Base-by-base conservation (phyloP, 2,113 vertebrate genomes). In the Dolichallabes microphthalmus region DNA sequence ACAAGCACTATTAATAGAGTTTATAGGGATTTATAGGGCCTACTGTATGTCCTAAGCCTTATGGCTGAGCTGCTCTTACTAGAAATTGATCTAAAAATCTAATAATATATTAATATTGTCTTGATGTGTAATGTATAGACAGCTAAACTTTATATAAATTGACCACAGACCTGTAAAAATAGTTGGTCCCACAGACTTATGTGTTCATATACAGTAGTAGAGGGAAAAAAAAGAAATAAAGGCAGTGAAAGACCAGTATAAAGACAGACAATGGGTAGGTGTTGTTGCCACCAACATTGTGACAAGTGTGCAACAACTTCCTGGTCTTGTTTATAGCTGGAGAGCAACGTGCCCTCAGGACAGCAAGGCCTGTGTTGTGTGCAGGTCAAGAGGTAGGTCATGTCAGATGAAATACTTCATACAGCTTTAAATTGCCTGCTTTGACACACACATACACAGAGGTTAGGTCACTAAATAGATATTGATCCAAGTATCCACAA, bases 391-490 rank as follows among this genome's bases (percentile, higher is more conserved):
- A 93, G 93, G 90, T 87, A 90, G 73, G 22, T 76, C 86, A 4
- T 88, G 86, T 82, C 82, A 83, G 91, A 93, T 92, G 90, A 93
- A 92, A 93, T 89, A 91, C 90, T 94, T 92, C 90, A 92, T 90
- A 89, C 89, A 85, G 90, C 86, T 87, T 91, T 91, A 90, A 87
- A 92, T 92, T 90, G 92, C 90, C 88, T 89, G 90, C 89, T 91
- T 87, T 87, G 90, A 91, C 89, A 87, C 87, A 89, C 86, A 90
- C 80, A 91, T 87, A 88, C 86, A 89, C 76, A 90, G 87, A 86
- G 92, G 90, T 87, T 88, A 91, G 92, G 93, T 92, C 93, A 94
- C 88, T 91, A 92, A 90, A 93, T 92, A 91, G 92, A 91, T 94
- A 93, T 93, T 93, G 92, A 94, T 94, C 89, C 88, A 86, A 74